Conservation (phyloP, 2,888 invertebrate genomes). For the Criorhina ranunculi region DNA sequence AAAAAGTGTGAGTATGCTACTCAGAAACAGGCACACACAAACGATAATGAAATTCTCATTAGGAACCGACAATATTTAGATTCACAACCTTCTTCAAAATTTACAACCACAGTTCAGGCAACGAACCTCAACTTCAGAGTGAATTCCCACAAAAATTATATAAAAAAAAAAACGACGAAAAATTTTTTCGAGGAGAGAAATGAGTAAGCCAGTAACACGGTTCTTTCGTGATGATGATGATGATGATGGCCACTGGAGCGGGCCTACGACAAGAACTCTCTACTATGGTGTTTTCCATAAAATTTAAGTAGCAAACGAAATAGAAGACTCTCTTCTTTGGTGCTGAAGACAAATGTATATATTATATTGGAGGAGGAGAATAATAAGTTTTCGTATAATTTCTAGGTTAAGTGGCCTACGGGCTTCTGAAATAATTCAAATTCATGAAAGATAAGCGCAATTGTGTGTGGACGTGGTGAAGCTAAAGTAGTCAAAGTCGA, state of each 20-base stretch:
- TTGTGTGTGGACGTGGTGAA: slow-evolving; percentile 62
- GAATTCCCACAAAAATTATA: slow-evolving; percentile 61
- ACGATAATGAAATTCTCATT: slow-evolving; percentile 62
- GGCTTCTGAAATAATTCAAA: slow-evolving; percentile 77
- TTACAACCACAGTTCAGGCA: slow-evolving; percentile 33
- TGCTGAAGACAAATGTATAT: slow-evolving; percentile 44
- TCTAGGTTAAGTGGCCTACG: slow-evolving; percentile 76
- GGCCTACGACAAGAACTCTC: slow-evolving; percentile 60
- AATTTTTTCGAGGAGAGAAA: slow-evolving; percentile 37
- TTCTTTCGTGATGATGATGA: slow-evolving; percentile 51
- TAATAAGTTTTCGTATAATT: slow-evolving; percentile 74
- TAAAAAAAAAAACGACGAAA: slow-evolving; percentile 16
- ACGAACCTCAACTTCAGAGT: slow-evolving; percentile 26
- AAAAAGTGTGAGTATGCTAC: slow-evolving; percentile 35
- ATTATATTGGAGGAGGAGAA: slow-evolving; percentile 68
- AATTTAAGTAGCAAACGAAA: slow-evolving; percentile 74
- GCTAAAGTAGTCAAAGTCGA: slow-evolving; percentile 10
- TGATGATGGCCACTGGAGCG: slow-evolving; percentile 61
- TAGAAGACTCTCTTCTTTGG: slow-evolving; percentile 46
- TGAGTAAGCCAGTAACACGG: slow-evolving; percentile 59
- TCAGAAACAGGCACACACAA: slow-evolving; percentile 27
- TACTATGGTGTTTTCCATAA: slow-evolving; percentile 71
- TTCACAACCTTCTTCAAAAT: slow-evolving; percentile 48
- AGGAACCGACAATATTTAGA: slow-evolving; percentile 62
- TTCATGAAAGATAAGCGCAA: slow-evolving; percentile 75